Conservation (phyloP, 2,113 vertebrate genomes). For the Cyanistes caeruleus region DNA sequence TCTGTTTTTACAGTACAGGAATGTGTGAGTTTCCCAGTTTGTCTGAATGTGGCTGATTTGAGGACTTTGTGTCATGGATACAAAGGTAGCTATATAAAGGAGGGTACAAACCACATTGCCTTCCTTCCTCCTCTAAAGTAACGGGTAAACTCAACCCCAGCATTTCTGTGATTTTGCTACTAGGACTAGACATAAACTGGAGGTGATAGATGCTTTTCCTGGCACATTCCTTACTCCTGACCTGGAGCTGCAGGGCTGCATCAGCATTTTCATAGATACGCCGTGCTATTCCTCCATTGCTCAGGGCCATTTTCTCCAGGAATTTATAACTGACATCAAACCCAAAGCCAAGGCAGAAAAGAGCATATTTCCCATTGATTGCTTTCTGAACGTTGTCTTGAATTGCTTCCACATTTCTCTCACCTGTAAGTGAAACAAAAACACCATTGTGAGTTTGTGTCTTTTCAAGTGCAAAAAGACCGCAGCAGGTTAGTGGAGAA, state of each 20-base stretch:
- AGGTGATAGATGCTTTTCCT: not conserved
- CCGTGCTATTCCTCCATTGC: slow-evolving; percentile 87
- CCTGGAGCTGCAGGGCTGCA: slow-evolving; percentile 89
- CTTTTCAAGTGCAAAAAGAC: not conserved
- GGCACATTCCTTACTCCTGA: slow-evolving; percentile 42
- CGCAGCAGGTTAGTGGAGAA: not conserved
- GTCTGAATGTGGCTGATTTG: not conserved
- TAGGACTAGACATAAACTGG: not conserved
- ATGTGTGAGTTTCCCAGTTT: not conserved
- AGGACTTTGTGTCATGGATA: not conserved
- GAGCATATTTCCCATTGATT: slow-evolving; percentile 72
- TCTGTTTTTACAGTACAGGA: not conserved
- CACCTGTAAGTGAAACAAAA: slow-evolving; percentile 72
- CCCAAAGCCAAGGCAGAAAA: slow-evolving; percentile 92
- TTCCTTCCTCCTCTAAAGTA: not conserved
- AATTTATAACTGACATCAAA: slow-evolving; percentile 84
- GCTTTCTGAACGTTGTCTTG: slow-evolving; percentile 77
- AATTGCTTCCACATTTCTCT: slow-evolving; percentile 51
- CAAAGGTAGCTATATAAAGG: too few relatives aligned
- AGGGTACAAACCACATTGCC: not conserved
- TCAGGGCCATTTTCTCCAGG: slow-evolving; percentile 86
- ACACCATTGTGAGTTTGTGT: not conserved
- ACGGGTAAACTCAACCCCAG: not conserved
- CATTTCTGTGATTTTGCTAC: not conserved
- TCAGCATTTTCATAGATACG: slow-evolving; percentile 89